Conservation (phyloP, 2,888 invertebrate species). For the Proisotoma minuta region DNA sequence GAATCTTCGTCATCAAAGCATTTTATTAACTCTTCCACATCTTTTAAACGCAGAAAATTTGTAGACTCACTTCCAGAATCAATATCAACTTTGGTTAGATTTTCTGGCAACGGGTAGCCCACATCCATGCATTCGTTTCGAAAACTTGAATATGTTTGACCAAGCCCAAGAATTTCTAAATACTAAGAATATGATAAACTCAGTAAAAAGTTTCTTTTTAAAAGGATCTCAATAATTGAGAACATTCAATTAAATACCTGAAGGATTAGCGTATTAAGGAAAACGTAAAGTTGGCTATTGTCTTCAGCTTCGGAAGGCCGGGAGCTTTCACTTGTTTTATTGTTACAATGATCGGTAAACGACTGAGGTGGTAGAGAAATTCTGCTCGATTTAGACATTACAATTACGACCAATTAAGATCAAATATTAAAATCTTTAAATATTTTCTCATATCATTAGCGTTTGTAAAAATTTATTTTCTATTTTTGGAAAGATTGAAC, state of each 20-base stretch:
- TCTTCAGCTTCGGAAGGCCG: neutral
- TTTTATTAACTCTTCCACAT: constrained; percentile 37
- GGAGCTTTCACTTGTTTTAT: no score
- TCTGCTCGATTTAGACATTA: no score
- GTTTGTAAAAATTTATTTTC: no score
- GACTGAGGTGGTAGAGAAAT: no score
- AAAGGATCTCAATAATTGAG: neutral
- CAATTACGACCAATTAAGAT: no score
- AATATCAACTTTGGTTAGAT: constrained; percentile 5
- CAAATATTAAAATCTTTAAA: no score
- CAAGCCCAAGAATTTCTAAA: constrained; percentile 39
- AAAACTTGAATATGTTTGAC: constrained; percentile 38
- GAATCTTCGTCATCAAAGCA: constrained; percentile 44
- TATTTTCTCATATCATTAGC: no score
- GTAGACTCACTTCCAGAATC: neutral
- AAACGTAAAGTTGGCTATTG: neutral
- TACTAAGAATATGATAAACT: constrained; percentile 29
- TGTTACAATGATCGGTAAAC: no score
- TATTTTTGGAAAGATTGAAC: no score
- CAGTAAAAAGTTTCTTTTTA: neutral
- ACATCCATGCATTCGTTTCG: constrained; percentile 38
- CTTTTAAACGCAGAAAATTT: constrained; percentile 23
- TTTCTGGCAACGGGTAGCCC: constrained; percentile 27
- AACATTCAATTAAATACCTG: neutral
- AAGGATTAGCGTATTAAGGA: neutral